Conservation (phyloP, 2,888 invertebrate species). For the Hanleya hanleyi region DNA sequence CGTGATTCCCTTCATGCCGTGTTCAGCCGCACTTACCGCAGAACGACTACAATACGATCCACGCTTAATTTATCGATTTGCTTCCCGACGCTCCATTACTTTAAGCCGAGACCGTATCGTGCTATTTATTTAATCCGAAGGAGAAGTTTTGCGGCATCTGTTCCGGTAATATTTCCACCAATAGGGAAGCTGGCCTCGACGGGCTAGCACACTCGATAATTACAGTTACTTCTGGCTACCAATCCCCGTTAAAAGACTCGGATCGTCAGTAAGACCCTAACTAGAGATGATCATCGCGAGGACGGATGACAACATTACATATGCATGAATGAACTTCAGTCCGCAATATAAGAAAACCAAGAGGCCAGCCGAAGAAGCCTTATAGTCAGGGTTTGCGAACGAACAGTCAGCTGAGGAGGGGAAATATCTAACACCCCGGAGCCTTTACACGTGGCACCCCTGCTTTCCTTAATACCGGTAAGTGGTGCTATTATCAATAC, state of each 20-base stretch:
- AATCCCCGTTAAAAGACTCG: background rate
- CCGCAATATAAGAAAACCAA: background rate
- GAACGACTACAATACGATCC: background rate
- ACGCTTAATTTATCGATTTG: slow-evolving; percentile 1
- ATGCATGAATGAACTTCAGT: background rate
- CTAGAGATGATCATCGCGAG: background rate
- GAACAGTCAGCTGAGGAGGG: no score
- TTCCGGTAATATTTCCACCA: slow-evolving; percentile 1
- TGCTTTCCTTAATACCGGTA: no score
- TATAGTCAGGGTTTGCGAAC: background rate
- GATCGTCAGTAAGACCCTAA: background rate
- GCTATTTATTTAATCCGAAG: slow-evolving; percentile 7
- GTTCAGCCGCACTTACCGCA: background rate
- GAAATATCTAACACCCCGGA: no score
- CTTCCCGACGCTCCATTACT: background rate
- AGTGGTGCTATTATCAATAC: no score
- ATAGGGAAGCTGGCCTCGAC: background rate
- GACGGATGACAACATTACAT: background rate
- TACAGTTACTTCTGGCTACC: background rate
- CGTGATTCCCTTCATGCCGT: background rate
- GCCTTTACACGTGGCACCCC: no score
- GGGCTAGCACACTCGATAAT: background rate
- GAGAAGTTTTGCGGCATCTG: slow-evolving; percentile 6
- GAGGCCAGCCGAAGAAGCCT: background rate
- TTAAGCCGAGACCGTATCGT: background rate